Evolutionary conservation across 1,140 invertebrate species (phyloP).

Genomic region (Leptinotarsa texana): DNA sequence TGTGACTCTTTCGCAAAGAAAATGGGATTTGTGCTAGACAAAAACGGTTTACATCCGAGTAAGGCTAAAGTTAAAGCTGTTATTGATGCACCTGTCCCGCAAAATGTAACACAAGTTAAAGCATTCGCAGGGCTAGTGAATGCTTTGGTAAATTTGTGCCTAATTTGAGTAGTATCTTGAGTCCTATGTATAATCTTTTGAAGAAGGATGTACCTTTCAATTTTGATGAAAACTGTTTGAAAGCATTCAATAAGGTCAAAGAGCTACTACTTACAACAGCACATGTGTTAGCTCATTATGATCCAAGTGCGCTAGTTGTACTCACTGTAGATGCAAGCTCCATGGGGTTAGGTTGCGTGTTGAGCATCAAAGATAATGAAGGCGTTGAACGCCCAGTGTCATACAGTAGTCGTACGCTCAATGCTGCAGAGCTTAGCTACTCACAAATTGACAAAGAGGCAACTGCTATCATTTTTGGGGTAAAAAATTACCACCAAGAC

Average conservation of each 20-base stretch:
- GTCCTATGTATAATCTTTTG: conserved; percentile 15
- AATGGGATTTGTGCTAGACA: conserved; percentile 43
- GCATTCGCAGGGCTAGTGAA: neutral
- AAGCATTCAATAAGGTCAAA: neutral
- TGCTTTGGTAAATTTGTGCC: conserved; percentile 3
- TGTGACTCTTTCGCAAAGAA: neutral
- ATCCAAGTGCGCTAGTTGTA: neutral
- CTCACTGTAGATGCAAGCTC: neutral
- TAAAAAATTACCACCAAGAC: neutral
- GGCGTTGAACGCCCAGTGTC: neutral
- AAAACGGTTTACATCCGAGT: conserved; percentile 46
- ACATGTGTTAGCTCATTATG: neutral
- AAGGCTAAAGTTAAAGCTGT: conserved; percentile 27
- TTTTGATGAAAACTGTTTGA: neutral
- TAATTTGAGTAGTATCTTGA: conserved; percentile 21
- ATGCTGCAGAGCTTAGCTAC: neutral
- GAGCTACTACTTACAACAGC: neutral
- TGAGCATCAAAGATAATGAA: neutral
- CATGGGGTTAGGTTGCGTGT: neutral
- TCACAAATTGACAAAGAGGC: neutral
- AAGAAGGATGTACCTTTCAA: neutral
- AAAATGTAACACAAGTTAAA: conserved; percentile 30
- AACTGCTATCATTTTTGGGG: conserved; percentile 27
- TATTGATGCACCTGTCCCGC: neutral
- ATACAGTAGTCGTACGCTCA: neutral